Evolutionary conservation across 2,113 vertebrate genomes (phyloP).

Genomic region (Zingel zingel): DNA sequence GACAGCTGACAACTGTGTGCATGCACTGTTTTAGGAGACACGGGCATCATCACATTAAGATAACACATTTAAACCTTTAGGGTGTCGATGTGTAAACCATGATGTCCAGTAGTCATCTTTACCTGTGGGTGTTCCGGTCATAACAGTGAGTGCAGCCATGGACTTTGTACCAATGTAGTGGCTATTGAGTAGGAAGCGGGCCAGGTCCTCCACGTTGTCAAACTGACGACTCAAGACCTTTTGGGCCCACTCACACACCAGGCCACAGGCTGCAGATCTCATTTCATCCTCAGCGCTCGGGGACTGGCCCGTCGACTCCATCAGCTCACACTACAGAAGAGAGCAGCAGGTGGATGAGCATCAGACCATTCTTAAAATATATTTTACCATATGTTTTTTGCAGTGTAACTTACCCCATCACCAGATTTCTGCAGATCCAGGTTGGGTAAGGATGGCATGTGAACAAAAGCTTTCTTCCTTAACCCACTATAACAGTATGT

Average conservation of each 20-base stretch:
- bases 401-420: conserved; percentile 89
- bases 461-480: conserved; percentile 99
- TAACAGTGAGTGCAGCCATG: conserved; percentile 96
- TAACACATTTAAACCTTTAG: neutral
- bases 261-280: conserved; percentile 93
- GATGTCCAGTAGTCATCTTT: neutral
- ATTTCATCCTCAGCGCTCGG: conserved; percentile 95
- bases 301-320: conserved; percentile 91
- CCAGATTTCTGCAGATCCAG: conserved; percentile 97
- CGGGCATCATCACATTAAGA: neutral
- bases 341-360: conserved; percentile 38
- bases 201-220: conserved; percentile 94
- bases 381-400: neutral
- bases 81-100: too few relatives aligned
- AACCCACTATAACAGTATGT: conserved; percentile 99
- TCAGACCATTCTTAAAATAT: neutral
- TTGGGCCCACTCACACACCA: conserved; percentile 99
- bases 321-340: conserved; percentile 91
- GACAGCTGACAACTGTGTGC: neutral
- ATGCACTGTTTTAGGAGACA: neutral
- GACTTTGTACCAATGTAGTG: conserved; percentile 98
- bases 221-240: conserved; percentile 98
- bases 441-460: conserved; percentile 97
- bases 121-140: conserved; percentile 89
- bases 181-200: conserved; percentile 97